Conservation (phyloP, 1,140 invertebrate genomes). For the Latrodectus geometricus region DNA sequence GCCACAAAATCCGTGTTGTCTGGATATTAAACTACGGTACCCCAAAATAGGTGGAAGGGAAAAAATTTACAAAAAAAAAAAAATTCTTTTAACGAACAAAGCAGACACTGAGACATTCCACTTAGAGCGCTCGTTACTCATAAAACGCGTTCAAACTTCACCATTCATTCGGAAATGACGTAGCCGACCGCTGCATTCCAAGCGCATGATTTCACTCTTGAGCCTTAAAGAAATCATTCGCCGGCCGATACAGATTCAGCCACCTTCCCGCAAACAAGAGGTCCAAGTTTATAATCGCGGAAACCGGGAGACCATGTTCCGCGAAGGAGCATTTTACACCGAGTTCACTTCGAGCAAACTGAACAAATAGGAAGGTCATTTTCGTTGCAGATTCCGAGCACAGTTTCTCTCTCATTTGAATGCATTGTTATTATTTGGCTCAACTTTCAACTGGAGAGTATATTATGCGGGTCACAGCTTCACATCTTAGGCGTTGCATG, state of each 20-base stretch:
- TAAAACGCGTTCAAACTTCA: not conserved
- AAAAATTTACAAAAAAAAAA: not conserved
- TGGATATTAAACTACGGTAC: not conserved
- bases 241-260: too few species aligned
- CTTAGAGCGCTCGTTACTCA: not conserved
- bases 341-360: too few species aligned
- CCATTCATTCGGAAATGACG: conserved; percentile 41
- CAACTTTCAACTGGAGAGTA: not conserved
- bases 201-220: conserved; percentile 8
- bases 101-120: not conserved
- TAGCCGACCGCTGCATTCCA: conserved; percentile 40
- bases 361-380: not conserved
- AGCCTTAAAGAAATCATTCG: too few species aligned
- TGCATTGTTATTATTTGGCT: not conserved
- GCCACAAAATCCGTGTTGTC: too few species aligned
- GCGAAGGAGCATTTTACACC: not conserved
- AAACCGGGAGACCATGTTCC: not conserved
- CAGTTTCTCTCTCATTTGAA: not conserved
- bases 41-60: not conserved
- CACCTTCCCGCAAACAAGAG: too few species aligned
- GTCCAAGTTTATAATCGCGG: too few species aligned
- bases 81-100: not conserved
- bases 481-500: not conserved
- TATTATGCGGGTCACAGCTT: not conserved
- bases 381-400: not conserved